phyloP scores from a whole-genome alignment of 1,140 invertebrate species.

The Zophobas morio region DNA sequence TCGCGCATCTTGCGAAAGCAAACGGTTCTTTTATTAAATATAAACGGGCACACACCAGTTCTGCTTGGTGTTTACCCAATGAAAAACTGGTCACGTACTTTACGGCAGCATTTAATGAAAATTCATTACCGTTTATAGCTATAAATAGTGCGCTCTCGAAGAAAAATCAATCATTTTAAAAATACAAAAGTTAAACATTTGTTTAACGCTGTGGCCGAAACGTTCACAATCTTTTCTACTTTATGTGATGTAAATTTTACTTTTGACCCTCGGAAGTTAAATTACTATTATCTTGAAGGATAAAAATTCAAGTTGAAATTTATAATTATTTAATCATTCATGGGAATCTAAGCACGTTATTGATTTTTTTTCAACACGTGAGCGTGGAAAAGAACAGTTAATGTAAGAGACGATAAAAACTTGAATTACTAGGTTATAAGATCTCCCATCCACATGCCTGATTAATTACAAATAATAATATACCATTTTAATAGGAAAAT shows the following conservation, averaged over 20 bases:
- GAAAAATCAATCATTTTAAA: too few relatives aligned
- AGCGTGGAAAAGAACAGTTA: slow-evolving; percentile 51
- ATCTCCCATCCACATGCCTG: slow-evolving; percentile 51
- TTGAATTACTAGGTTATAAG: slow-evolving; percentile 52
- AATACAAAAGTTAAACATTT: too few relatives aligned
- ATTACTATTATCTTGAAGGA: slow-evolving; percentile 26
- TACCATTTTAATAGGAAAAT: slow-evolving; percentile 55
- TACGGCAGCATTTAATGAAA: slow-evolving; percentile 10
- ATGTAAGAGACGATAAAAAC: slow-evolving; percentile 47
- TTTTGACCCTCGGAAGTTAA: not conserved
- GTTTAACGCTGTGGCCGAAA: not conserved
- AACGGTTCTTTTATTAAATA: slow-evolving; percentile 31
- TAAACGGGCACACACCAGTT: slow-evolving; percentile 21
- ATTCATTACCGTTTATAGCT: slow-evolving; percentile 1
- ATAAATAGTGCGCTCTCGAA: not conserved
- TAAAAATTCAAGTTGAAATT: slow-evolving; percentile 45
- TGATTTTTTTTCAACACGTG: slow-evolving; percentile 54
- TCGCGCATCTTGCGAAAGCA: slow-evolving; percentile 14
- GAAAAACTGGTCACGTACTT: slow-evolving; percentile 19
- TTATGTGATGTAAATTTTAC: too few relatives aligned
- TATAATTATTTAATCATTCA: slow-evolving; percentile 53
- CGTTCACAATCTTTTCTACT: not conserved
- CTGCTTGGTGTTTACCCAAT: not conserved
- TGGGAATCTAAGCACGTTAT: slow-evolving; percentile 51
- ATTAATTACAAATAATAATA: slow-evolving; percentile 57